These are phyloP conservation scores for Tromatobia lineatoria DNA, from an alignment of 2,888 invertebrate species.

Conservation along the genomic window DNA sequence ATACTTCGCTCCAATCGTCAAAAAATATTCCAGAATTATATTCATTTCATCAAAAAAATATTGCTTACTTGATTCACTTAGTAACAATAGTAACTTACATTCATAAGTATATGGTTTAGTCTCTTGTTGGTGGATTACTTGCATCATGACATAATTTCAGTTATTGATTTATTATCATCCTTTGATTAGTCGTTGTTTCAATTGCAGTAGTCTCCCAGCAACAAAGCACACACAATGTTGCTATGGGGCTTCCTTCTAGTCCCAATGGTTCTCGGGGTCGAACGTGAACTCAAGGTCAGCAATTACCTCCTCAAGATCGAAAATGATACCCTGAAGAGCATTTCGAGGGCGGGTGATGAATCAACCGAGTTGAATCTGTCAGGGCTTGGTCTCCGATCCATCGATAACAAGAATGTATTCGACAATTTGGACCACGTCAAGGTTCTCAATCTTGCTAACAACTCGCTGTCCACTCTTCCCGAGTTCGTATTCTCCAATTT, in stretches of 20 bases:
- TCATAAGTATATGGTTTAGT: not conserved
- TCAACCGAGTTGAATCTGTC: constrained; percentile 70
- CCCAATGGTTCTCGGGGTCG: constrained; percentile 62
- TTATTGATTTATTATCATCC: not conserved
- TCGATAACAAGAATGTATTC: constrained; percentile 72
- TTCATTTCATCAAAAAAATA: too few species aligned
- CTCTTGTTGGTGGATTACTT: not conserved
- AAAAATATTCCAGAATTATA: too few species aligned
- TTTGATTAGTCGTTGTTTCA: not conserved
- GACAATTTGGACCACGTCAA: constrained; percentile 70
- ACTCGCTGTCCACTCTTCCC: constrained; percentile 71
- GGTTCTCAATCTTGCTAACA: constrained; percentile 72
- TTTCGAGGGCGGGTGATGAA: constrained; percentile 40
- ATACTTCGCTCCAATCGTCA: too few species aligned
- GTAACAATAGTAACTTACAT: not conserved
- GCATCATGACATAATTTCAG: not conserved
- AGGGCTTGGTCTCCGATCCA: constrained; percentile 55
- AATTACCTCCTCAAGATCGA: constrained; percentile 69
- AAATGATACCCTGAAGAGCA: constrained; percentile 65
- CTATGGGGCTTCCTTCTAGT: constrained; percentile 63
- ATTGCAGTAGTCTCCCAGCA: not conserved
- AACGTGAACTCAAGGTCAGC: constrained; percentile 6
- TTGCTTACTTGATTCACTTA: not conserved
- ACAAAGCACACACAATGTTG: constrained; percentile 51
- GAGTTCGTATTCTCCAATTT: constrained; percentile 76